A percentile compares a stretch with the other conserved stretches of the same genome.
Conservation (phyloP, 2,888 invertebrate genomes). For the Yponomeuta evonymella region DNA sequence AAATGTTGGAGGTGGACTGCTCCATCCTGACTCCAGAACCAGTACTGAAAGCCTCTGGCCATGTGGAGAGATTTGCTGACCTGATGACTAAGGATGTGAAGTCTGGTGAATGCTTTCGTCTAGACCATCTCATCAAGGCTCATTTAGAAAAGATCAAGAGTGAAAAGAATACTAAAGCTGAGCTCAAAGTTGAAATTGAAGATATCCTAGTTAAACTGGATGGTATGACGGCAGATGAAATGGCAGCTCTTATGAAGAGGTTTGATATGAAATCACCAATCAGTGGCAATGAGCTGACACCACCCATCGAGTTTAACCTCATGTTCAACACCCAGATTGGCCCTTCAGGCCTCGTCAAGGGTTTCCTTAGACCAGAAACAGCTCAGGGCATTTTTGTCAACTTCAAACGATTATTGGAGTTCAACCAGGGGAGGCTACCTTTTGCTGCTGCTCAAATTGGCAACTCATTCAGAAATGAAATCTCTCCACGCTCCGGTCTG, state of each 20-base stretch:
- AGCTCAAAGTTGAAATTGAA: constrained; percentile 83
- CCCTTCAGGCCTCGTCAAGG: constrained; percentile 95
- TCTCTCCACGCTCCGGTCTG: constrained; percentile 97
- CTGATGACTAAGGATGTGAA: constrained; percentile 98
- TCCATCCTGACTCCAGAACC: constrained; percentile 98
- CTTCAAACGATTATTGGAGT: constrained; percentile 97
- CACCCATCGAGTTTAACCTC: constrained; percentile 98
- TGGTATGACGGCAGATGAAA: constrained; percentile 93
- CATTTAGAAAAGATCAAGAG: constrained; percentile 89
- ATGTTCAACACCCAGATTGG: constrained; percentile 99
- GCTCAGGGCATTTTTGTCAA: constrained; percentile 99
- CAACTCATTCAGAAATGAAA: constrained; percentile 98
- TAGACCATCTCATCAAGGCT: constrained; percentile 98
- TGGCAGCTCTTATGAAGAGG: constrained; percentile 88
- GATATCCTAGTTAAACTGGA: constrained; percentile 90
- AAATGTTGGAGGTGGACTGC: constrained; percentile 99
- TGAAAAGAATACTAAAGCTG: constrained; percentile 87
- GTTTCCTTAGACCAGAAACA: constrained; percentile 97
- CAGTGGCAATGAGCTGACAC: constrained; percentile 95
- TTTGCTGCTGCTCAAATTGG: constrained; percentile 99
- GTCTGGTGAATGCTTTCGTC: constrained; percentile 97
- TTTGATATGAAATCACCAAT: constrained; percentile 96
- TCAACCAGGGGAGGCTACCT: constrained; percentile 96
- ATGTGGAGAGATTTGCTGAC: constrained; percentile 99
- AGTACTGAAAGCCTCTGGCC: constrained; percentile 98